A percentile compares a stretch with the other conserved stretches of the same genome.
Conservation (phyloP, 2,797 vertebrate genomes). For the Intellagama lesueurii region DNA sequence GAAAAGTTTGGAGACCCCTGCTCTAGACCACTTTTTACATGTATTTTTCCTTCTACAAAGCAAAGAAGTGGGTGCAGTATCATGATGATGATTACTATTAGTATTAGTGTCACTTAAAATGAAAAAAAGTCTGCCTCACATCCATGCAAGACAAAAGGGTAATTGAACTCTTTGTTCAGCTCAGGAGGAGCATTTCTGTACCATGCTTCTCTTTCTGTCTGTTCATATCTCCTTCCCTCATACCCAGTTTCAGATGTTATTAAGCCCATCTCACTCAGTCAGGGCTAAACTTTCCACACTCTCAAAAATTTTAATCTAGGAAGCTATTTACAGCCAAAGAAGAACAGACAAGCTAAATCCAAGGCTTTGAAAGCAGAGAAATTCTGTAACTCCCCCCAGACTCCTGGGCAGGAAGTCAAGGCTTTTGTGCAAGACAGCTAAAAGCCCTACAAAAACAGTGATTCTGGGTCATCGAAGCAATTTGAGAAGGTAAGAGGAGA, state of each 20-base stretch:
- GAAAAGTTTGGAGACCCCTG: no score
- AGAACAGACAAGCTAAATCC: slow-evolving; percentile 12
- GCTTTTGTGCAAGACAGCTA: slow-evolving; percentile 31
- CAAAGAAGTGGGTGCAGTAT: neutral
- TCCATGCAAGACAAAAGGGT: neutral
- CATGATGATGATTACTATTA: neutral
- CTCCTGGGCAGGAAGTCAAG: slow-evolving; percentile 32
- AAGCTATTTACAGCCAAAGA: slow-evolving; percentile 14
- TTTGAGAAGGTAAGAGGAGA: slow-evolving; percentile 22
- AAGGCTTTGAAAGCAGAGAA: slow-evolving; percentile 25
- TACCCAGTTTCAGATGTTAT: neutral
- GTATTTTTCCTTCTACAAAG: neutral
- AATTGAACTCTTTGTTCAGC: neutral
- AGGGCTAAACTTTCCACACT: slow-evolving; percentile 8
- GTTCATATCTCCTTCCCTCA: neutral
- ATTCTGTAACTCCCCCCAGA: slow-evolving; percentile 33
- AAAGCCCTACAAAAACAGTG: slow-evolving; percentile 25
- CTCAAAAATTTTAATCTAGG: neutral
- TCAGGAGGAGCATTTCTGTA: neutral
- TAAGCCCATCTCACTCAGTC: slow-evolving; percentile 3
- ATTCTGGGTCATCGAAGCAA: slow-evolving; percentile 27
- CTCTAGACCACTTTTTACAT: neutral
- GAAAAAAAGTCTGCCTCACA: neutral
- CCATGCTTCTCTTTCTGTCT: neutral
- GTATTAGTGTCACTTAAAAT: neutral